A percentile compares a stretch with the other conserved stretches of the same genome.
Conservation (phyloP, 2,888 invertebrate genomes). For the Thereva nobilitata region DNA sequence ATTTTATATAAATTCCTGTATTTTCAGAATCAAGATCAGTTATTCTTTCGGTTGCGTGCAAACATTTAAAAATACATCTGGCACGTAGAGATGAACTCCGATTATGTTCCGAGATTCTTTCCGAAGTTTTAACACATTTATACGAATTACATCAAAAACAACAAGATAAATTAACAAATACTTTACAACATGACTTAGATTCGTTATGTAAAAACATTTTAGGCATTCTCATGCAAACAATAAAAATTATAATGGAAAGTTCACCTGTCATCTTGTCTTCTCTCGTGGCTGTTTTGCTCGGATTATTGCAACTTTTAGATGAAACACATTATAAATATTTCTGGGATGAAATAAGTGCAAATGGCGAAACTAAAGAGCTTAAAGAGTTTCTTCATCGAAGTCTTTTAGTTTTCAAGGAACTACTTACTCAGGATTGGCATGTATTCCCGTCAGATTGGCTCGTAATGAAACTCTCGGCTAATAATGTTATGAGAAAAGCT, state of each 20-base stretch:
- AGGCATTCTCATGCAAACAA: conserved; percentile 84
- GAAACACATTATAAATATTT: conserved; percentile 85
- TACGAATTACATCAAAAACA: conserved; percentile 61
- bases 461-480: conserved; percentile 84
- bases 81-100: conserved; percentile 79
- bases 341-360: conserved; percentile 74
- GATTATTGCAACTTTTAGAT: conserved; percentile 81
- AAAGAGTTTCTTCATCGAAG: conserved; percentile 86
- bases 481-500: conserved; percentile 81
- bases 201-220: conserved; percentile 78
- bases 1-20: no score
- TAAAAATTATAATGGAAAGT: conserved; percentile 78
- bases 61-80: conserved; percentile 82
- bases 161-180: conserved; percentile 60
- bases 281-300: conserved; percentile 84
- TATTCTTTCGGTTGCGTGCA: conserved; percentile 80
- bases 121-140: conserved; percentile 73
- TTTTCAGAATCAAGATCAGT: conserved; percentile 88
- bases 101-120: conserved; percentile 83
- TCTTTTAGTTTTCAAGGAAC: conserved; percentile 63
- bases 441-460: conserved; percentile 88
- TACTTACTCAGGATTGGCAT: conserved; percentile 56
- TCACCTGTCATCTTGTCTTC: conserved; percentile 71
- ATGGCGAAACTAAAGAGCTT: conserved; percentile 73
- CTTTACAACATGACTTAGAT: conserved; percentile 76